Conservation (phyloP, 2,888 invertebrate species). For the Isoperla grammatica region DNA sequence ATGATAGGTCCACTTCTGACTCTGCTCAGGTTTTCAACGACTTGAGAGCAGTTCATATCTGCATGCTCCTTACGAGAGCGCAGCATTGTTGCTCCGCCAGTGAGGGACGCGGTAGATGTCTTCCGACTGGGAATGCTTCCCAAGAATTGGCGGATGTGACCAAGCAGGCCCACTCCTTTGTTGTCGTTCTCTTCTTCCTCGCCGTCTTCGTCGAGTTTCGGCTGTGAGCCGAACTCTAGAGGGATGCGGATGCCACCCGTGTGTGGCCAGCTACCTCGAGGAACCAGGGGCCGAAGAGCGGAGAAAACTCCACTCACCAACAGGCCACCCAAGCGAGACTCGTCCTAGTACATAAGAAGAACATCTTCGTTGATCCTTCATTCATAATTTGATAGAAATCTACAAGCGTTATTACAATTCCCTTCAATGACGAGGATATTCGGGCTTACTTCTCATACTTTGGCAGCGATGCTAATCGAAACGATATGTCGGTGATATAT, state of each 20-base stretch:
- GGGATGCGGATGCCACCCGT: constrained; percentile 33
- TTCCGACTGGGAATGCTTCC: constrained; percentile 58
- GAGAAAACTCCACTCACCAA: constrained; percentile 64
- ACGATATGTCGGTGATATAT: too few relatives aligned
- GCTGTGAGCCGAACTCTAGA: constrained; percentile 61
- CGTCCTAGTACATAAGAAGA: neutral
- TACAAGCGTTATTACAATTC: too few relatives aligned
- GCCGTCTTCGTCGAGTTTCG: constrained; percentile 51
- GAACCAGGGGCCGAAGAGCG: constrained; percentile 68
- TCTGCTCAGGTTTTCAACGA: too few relatives aligned
- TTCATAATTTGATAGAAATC: too few relatives aligned
- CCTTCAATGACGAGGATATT: too few relatives aligned
- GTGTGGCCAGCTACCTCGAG: constrained; percentile 66
- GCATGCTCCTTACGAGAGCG: too few relatives aligned
- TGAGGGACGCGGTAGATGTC: constrained; percentile 60
- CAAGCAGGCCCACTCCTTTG: constrained; percentile 39
- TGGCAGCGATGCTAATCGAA: too few relatives aligned
- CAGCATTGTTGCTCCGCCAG: constrained; percentile 34
- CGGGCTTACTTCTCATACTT: too few relatives aligned
- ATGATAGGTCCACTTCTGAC: too few relatives aligned
- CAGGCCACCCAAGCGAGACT: constrained; percentile 66
- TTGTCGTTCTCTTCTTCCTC: constrained; percentile 1
- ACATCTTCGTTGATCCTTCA: too few relatives aligned
- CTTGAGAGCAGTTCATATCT: too few relatives aligned
- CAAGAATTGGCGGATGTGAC: constrained; percentile 50